Percentiles rank a stretch among this genome's conserved stretches.
Conservation (phyloP, 2,888 invertebrate genomes). For the Hartigia nigra region DNA sequence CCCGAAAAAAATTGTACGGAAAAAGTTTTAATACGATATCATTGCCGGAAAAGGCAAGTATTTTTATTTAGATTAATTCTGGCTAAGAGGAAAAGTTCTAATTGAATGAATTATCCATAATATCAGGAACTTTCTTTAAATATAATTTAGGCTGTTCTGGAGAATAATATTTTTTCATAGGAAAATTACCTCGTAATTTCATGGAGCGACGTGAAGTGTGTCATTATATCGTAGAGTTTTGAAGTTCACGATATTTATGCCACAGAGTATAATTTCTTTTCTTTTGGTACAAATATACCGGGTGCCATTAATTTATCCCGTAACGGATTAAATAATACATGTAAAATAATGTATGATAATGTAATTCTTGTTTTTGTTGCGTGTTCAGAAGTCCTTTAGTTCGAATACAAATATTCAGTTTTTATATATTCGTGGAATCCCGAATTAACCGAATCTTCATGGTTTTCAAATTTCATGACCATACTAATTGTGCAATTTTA, state of each 20-base stretch:
- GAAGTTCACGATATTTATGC: background rate
- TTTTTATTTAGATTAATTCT: background rate
- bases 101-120: background rate
- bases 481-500: background rate
- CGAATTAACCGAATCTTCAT: background rate
- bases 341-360: background rate
- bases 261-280: too few relatives aligned
- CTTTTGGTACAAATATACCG: too few relatives aligned
- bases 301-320: background rate
- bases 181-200: background rate
- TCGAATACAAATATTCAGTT: background rate
- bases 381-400: background rate
- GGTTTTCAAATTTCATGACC: background rate
- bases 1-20: background rate
- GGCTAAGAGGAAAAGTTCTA: too few relatives aligned
- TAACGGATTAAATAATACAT: background rate
- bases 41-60: background rate
- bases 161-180: background rate
- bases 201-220: background rate
- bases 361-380: background rate
- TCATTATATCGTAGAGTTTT: background rate
- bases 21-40: background rate
- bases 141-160: background rate
- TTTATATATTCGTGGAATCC: background rate
- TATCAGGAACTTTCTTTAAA: background rate